phyloP scores from a whole-genome alignment of 2,888 invertebrate species.

The Ophraella communa region DNA sequence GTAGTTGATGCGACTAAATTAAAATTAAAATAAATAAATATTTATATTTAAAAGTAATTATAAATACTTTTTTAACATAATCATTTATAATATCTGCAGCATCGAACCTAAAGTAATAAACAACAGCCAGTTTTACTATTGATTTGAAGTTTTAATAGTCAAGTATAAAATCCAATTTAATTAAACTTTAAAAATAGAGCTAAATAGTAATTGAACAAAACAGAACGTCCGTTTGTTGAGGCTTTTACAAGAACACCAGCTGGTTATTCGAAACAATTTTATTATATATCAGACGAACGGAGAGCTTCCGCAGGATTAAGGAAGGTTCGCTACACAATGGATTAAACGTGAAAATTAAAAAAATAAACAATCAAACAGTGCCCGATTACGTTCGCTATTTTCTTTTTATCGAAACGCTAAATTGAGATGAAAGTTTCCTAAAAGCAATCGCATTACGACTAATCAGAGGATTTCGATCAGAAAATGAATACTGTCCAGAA shows the following conservation, averaged over 20 bases:
- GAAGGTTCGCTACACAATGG: constrained; percentile 26
- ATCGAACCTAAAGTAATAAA: too few relatives aligned
- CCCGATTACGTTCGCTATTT: constrained; percentile 9
- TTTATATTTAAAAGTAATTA: too few relatives aligned
- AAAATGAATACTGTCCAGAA: not conserved
- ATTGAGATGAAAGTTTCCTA: constrained; percentile 18
- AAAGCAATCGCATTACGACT: constrained; percentile 11
- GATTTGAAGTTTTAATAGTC: not conserved
- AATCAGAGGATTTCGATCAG: not conserved
- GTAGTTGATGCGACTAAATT: too few relatives aligned
- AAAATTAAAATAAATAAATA: too few relatives aligned
- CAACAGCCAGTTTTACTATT: too few relatives aligned
- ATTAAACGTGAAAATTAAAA: constrained; percentile 28
- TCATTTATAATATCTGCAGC: too few relatives aligned
- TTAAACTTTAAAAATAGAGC: not conserved
- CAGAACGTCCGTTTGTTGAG: constrained; percentile 6
- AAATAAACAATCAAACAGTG: constrained; percentile 26
- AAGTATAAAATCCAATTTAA: not conserved
- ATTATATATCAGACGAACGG: constrained; percentile 18
- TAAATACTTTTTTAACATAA: too few relatives aligned
- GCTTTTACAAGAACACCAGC: constrained; percentile 9
- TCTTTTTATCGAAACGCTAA: constrained; percentile 5
- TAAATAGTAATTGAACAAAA: not conserved
- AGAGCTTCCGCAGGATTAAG: constrained; percentile 21
- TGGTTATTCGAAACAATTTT: constrained; percentile 19